phyloP scores from a whole-genome alignment of 2,797 vertebrate species.

The Cryptoprocta ferox region DNA sequence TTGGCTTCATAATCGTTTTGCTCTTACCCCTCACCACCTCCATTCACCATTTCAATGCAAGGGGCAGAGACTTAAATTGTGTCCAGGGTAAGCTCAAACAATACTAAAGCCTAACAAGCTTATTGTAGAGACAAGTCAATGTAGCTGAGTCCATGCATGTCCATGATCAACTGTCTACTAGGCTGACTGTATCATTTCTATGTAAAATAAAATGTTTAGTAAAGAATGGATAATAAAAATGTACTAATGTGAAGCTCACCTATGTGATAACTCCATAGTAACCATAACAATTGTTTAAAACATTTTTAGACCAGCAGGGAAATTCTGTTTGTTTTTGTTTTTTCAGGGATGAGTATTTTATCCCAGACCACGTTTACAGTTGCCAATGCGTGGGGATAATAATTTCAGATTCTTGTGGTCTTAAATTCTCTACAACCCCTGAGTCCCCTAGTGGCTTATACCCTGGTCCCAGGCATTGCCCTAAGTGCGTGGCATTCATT shows the following conservation, averaged over 20 bases:
- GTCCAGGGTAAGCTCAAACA: background rate
- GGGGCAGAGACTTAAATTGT: background rate
- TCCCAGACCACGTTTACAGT: background rate
- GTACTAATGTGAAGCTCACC: background rate
- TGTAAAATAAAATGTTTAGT: conserved; percentile 11
- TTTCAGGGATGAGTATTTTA: background rate
- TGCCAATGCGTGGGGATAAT: background rate
- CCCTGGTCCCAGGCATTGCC: background rate
- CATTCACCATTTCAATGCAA: background rate
- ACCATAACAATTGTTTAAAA: background rate
- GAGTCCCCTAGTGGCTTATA: background rate
- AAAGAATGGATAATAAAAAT: background rate
- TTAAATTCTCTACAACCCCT: background rate
- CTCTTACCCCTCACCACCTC: too few species aligned
- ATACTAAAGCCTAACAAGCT: background rate
- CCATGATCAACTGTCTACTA: background rate
- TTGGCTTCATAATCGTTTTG: background rate
- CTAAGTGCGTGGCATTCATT: background rate
- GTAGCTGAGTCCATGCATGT: background rate
- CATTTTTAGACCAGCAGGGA: background rate
- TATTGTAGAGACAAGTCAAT: background rate
- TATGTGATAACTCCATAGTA: background rate
- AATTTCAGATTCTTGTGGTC: background rate
- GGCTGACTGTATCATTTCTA: background rate
- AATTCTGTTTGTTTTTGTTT: background rate